These are phyloP conservation scores for Merops nubicus DNA, from an alignment of 2,113 vertebrate genomes.

Conservation along the genomic window DNA sequence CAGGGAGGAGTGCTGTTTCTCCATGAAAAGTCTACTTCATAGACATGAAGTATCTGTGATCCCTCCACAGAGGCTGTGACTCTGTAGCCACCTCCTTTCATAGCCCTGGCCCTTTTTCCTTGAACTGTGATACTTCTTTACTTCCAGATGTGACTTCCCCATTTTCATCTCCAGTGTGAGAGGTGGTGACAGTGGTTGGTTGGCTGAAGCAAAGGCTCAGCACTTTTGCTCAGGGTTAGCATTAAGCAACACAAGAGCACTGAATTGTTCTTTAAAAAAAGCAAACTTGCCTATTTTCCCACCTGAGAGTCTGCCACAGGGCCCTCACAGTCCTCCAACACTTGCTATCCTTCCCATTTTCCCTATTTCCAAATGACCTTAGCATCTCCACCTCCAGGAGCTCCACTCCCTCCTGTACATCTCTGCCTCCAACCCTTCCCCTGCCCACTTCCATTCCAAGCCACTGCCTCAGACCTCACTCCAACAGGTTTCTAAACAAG, in stretches of 20 bases:
- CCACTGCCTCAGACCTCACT: neutral
- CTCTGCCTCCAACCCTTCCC: neutral
- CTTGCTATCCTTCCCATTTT: neutral
- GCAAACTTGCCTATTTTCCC: neutral
- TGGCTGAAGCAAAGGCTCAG: neutral
- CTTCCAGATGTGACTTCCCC: neutral
- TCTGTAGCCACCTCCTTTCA: neutral
- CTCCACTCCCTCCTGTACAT: neutral
- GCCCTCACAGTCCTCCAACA: neutral
- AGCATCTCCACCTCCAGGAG: neutral
- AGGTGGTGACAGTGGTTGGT: neutral
- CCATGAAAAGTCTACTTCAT: neutral
- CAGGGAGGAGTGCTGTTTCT: neutral
- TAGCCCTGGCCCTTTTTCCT: neutral
- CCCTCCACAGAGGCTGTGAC: neutral
- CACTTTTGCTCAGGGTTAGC: neutral
- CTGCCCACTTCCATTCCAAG: neutral
- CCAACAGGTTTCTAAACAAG: neutral
- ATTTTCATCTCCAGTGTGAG: neutral
- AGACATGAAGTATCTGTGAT: neutral
- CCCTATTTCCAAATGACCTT: neutral
- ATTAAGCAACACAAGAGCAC: neutral
- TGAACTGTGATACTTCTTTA: neutral
- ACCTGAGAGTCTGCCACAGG: neutral
- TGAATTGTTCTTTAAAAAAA: neutral